Evolutionary conservation across 1,140 invertebrate genomes (phyloP), one percentile per base, ranked within the genome.

Genomic region (Anastatus disparis): DNA sequence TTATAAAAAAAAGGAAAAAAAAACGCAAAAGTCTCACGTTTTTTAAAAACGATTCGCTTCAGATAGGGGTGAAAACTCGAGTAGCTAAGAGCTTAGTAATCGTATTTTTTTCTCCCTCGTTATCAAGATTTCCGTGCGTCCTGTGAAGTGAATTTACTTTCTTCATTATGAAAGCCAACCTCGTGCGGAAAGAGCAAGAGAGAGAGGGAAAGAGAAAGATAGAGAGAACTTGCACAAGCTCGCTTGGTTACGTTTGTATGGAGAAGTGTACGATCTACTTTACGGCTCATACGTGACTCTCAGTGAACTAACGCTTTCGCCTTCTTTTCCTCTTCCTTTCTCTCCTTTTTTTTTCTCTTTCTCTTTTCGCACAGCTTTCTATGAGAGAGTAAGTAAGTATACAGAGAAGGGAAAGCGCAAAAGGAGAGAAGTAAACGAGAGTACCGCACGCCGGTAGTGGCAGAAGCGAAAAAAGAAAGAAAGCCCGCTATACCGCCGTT

Each of bases 201-300:
- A 42, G 26, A 50, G 35, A n/a, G 40, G 42, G 50, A 55, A 35
- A 44, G 17, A 27, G 48, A 24, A 15, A 26, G 24, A 22, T 24
- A 26, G 17, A 17, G 46, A 9, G 26, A 46, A 55, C 31, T 58
- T 50, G 42, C 31, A 29, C 53, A 66, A 66, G 64, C 64, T 66
- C 38, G 3, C 24, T 29, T 31, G 2, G 24, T 24, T 59, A 52
- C 66, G 46, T 55, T 53, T 55, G 42, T 35, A 44, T 48, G 20
- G 48, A 35, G 40, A 12, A 74, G 78, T 75, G 75, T 70, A 76
- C 77, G 78, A 81, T 81, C 77, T 80, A 78, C 80, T 79, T 81
- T 81, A 81, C 77, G 76, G 77, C 75, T 74, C 72, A 79, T 79
- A 81, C 80, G 80, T 81, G 80, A 81, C 79, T 81, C 58, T 69